Conservation (phyloP, 2,797 vertebrate species). For the Eulemur rubriventer region DNA sequence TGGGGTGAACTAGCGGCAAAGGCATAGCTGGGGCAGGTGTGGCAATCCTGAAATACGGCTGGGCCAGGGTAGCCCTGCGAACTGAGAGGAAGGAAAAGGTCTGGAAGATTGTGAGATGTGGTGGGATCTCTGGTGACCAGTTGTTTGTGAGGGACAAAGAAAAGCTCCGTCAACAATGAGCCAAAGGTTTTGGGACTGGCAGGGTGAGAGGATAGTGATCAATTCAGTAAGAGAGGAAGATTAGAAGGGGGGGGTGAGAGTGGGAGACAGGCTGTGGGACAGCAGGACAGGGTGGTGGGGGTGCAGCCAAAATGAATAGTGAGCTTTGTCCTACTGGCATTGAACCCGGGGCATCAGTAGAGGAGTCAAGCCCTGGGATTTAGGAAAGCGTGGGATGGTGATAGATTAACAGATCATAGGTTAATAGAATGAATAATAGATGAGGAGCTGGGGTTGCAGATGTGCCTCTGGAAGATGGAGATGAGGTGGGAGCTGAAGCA, state of each 20-base stretch:
- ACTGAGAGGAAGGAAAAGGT: neutral
- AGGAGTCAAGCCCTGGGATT: neutral
- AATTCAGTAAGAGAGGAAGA: neutral
- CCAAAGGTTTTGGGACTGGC: neutral
- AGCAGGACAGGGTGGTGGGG: neutral
- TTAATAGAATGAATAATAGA: neutral
- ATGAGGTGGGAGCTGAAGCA: neutral
- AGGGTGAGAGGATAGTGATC: neutral
- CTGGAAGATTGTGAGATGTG: neutral
- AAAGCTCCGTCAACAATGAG: neutral
- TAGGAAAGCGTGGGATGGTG: neutral
- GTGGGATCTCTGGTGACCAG: neutral
- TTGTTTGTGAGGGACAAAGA: neutral
- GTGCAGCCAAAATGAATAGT: neutral
- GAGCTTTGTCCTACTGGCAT: neutral
- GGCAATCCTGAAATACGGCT: rapidly evolving
- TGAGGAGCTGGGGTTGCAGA: neutral
- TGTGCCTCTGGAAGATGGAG: neutral
- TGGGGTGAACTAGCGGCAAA: neutral
- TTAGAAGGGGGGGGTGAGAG: neutral
- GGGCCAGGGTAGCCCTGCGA: neutral
- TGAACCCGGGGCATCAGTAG: neutral
- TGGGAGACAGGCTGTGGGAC: rapidly evolving
- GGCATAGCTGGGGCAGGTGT: neutral
- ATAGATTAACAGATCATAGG: neutral